Base-by-base conservation (phyloP, 1,140 invertebrate genomes). In the Caenorhabditis brenneri region DNA sequence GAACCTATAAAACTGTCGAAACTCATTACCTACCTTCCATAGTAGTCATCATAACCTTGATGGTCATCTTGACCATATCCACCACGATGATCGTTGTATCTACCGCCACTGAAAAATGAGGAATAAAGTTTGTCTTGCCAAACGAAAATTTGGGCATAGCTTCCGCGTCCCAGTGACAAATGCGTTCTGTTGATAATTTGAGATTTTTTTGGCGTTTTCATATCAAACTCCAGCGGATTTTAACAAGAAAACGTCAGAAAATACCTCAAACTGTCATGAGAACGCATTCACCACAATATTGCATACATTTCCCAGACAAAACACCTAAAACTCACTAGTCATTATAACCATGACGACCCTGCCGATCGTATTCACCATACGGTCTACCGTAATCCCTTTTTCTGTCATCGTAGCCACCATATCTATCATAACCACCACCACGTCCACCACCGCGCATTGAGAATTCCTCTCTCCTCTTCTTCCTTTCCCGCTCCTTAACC, bases 391-490 rank as follows among this genome's bases (percentile, higher is more conserved):
- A n/a, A n/a, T 12, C 22, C 15, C 65, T n/a, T 19, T n/a, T 31
- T 10, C 36, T n/a, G n/a, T 19, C 12, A 1, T 3, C 58, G 3
- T 31, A 7, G 7, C n/a, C 58, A 65, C 36, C 31, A 7, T 16
- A 65, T 36, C 65, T 55, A 55, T 55, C 53, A 9, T 27, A 31
- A 2, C 36, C 65, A 24, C 65, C 27, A 19, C 65, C 12, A 10
- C 65, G 36, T 24, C 65, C n/a, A 24, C 65, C 16, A 74, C 65
- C 19, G 24, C 65, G n/a, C 46, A n/a, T 9, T 6, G 5, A n/a
- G 33, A 42, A 24, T 46, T 74, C 65, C 65, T 74, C 29, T 42
- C 65, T 74, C n/a, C n/a, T 74, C 65, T 9, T 42, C n/a, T 42
- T 39, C 65, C 33, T 42, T 12, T 31, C 29, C 65, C 58, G 42